Evolutionary conservation across 2,113 vertebrate genomes (phyloP), one percentile per base, ranked within the genome.

Genomic region (Heliornis fulica): DNA sequence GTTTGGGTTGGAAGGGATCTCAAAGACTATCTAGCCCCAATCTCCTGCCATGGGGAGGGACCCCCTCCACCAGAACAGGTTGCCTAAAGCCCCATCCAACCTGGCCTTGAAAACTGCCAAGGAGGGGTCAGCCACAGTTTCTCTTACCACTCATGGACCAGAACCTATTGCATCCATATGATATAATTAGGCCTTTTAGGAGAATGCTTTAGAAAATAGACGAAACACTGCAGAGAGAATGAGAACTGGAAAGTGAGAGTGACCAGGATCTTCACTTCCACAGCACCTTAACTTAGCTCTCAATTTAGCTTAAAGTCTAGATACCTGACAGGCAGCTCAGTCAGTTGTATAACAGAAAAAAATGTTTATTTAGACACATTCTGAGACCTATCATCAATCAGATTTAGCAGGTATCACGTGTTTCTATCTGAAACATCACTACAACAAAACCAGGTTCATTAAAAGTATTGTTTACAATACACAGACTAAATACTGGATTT

Each of bases 361-460:
- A 9, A 76, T 40, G 11, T 10, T 61, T 60, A 48, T 53, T 41
- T 14, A 83, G 22, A 3, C 15, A 29, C 41, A 70, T 75, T 38
- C 26, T 64, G 17, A 89, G 25, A 29, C 13, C n/a, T 65, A 40
- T 0, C 21, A 57, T 19, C 1, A 1, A 68, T 34, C 15, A 57
- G 18, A 38, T 69, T 65, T 69, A 65, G 31, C 41, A 70, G 5
- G 1, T 70, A 11, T 1, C 1, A 2, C 3, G 10, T 50, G 5
- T 66, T 78, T 60, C 17, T 22, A 50, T 20, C 21, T 32, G 31
- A 91, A 86, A 70, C 13, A 45, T 45, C 26, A 34, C 7, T 31
- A 26, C 20, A 69, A 1, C 38, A 38, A 8, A 83, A 29, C 4
- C 19, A 78, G 18, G 32, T 29, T 10, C 5, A 41, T 25, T 32